Conservation (phyloP, 2,797 vertebrate genomes). For the Galaxias olidus region DNA sequence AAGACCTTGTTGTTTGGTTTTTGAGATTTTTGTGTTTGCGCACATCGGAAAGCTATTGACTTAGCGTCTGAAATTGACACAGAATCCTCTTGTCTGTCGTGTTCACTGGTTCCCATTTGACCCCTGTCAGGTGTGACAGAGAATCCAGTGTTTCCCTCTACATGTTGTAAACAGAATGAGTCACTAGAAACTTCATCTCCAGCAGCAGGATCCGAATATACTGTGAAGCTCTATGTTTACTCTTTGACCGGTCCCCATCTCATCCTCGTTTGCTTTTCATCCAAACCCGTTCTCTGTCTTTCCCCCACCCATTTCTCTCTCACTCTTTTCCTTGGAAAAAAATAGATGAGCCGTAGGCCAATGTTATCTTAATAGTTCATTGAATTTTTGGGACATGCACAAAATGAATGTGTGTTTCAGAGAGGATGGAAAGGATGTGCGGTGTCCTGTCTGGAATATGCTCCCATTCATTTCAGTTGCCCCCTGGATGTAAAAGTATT, state of each 20-base stretch:
- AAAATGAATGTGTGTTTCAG: constrained; percentile 38
- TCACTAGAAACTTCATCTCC: constrained; percentile 58
- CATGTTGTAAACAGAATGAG: constrained; percentile 60
- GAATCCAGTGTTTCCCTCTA: constrained; percentile 44
- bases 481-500: constrained; percentile 27
- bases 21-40: constrained; percentile 4
- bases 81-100: not conserved
- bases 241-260: constrained; percentile 16
- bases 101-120: constrained; percentile 38
- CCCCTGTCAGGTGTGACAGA: constrained; percentile 25
- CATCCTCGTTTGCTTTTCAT: not conserved
- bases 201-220: constrained; percentile 51
- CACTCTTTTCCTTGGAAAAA: constrained; percentile 11
- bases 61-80: not conserved
- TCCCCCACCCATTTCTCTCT: constrained; percentile 31
- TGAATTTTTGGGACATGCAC: constrained; percentile 34
- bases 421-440: constrained; percentile 13
- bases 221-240: constrained; percentile 53
- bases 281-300: constrained; percentile 14
- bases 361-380: constrained; percentile 18
- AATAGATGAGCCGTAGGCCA: constrained; percentile 12
- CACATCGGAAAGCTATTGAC: constrained; percentile 10
- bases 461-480: constrained; percentile 34
- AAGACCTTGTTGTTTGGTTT: not conserved
- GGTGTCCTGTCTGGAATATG: constrained; percentile 5